These are phyloP conservation scores for Hylia prasina DNA, from an alignment of 2,113 vertebrate species.

Conservation along the genomic window DNA sequence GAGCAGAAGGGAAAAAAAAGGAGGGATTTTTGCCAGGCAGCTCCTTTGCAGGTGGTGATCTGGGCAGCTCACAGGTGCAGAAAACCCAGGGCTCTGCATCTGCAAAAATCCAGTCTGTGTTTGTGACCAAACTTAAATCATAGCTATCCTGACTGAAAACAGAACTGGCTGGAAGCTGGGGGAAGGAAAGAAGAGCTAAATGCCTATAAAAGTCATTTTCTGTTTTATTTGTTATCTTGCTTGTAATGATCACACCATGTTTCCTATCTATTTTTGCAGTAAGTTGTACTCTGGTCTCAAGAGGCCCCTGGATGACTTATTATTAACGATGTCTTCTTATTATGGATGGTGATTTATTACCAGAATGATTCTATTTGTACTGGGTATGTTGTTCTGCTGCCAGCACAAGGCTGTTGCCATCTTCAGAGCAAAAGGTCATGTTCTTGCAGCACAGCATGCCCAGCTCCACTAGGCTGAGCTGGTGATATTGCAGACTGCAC, in stretches of 20 bases:
- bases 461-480: not conserved
- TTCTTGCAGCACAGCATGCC: not conserved
- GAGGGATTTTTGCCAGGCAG: not conserved
- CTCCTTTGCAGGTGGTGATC: not conserved
- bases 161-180: not conserved
- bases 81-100: not conserved
- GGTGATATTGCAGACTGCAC: not conserved
- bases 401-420: slow-evolving; percentile 49
- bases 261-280: slow-evolving; percentile 67
- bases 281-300: slow-evolving; percentile 56
- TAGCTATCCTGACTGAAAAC: not conserved
- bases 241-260: slow-evolving; percentile 63
- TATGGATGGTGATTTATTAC: slow-evolving; percentile 70
- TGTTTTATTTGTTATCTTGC: slow-evolving; percentile 60
- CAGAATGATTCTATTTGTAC: slow-evolving; percentile 61
- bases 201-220: slow-evolving; percentile 54
- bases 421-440: slow-evolving; percentile 50
- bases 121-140: slow-evolving; percentile 26
- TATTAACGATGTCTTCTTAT: slow-evolving; percentile 70
- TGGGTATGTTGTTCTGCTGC: slow-evolving; percentile 41
- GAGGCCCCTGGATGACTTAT: slow-evolving; percentile 60
- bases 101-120: not conserved
- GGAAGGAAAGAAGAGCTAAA: slow-evolving; percentile 47
- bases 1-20: not conserved
- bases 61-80: not conserved